A percentile compares a stretch with the other conserved stretches of the same genome.
These are phyloP conservation scores for Athalia rosae DNA, from an alignment of 2,888 invertebrate genomes.

Conservation along the genomic window DNA sequence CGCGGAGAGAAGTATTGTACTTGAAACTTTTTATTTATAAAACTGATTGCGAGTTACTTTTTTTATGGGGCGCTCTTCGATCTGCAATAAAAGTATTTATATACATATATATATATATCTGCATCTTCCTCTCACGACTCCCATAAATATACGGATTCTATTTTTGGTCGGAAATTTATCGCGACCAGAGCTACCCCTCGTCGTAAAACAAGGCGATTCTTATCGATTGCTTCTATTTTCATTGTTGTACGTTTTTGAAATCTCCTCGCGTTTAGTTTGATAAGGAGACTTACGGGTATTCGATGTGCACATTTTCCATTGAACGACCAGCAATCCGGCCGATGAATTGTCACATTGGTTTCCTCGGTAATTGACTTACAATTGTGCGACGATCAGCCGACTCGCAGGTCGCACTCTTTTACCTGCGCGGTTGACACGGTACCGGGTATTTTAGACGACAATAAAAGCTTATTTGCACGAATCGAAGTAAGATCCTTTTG, in stretches of 20 bases:
- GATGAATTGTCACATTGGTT: too few species aligned
- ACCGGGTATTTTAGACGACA: not conserved
- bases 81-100: constrained; percentile 1
- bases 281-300: too few species aligned
- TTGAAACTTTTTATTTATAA: not conserved
- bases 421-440: too few species aligned
- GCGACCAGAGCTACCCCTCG: constrained; percentile 13
- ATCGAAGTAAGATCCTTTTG: not conserved
- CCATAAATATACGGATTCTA: constrained; percentile 37
- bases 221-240: not conserved
- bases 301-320: too few species aligned
- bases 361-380: too few species aligned
- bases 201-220: constrained; percentile 15
- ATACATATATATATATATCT: not conserved
- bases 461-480: not conserved
- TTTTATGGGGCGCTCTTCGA: constrained; percentile 24
- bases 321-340: too few species aligned
- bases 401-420: too few species aligned
- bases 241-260: not conserved
- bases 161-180: constrained; percentile 37
- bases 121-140: constrained; percentile 18
- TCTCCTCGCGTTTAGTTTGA: constrained; percentile 5
- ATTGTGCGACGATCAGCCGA: too few species aligned
- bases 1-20: not conserved
- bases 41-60: too few species aligned